Percentiles rank a stretch among this genome's conserved stretches.
phyloP scores from a whole-genome alignment of 2,113 vertebrate species.

The Nothocercus nigrocapillus region DNA sequence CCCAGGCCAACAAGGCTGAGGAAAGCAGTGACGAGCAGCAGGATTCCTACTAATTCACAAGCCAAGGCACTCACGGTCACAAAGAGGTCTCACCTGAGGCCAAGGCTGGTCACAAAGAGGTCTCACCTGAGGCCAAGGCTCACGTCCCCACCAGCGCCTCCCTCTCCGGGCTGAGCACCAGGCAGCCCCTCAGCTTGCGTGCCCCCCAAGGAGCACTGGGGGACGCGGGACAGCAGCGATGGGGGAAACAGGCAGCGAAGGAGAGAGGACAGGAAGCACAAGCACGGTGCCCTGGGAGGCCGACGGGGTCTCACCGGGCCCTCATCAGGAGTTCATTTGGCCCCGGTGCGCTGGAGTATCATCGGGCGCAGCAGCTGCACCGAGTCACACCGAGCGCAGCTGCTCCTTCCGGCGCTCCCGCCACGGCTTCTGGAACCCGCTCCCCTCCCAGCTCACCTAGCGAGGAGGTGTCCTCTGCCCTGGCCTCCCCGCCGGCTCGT shows the following conservation, averaged over 20 bases:
- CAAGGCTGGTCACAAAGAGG: not conserved
- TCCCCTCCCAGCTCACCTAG: conserved; percentile 29
- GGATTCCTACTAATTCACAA: not conserved
- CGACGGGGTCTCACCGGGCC: not conserved
- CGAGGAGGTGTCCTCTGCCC: not conserved
- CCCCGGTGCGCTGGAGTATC: not conserved
- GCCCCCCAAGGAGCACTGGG: not conserved
- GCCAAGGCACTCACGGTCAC: no score
- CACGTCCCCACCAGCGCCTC: not conserved
- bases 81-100: not conserved
- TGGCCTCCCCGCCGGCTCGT: conserved; percentile 37
- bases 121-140: not conserved
- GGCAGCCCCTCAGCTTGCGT: no score
- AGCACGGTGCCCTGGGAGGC: rapidly evolving
- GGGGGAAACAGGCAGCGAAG: not conserved
- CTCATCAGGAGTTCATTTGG: not conserved
- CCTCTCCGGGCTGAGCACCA: no score
- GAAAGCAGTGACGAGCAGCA: no score
- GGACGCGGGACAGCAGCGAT: not conserved
- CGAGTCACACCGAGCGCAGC: not conserved
- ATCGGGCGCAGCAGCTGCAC: not conserved
- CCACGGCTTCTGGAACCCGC: not conserved
- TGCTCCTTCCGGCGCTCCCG: not conserved
- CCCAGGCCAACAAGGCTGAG: not conserved
- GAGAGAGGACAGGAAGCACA: not conserved